These are phyloP conservation scores for Amitus sp. DNA, from an alignment of 2,888 invertebrate genomes.

Conservation along the genomic window DNA sequence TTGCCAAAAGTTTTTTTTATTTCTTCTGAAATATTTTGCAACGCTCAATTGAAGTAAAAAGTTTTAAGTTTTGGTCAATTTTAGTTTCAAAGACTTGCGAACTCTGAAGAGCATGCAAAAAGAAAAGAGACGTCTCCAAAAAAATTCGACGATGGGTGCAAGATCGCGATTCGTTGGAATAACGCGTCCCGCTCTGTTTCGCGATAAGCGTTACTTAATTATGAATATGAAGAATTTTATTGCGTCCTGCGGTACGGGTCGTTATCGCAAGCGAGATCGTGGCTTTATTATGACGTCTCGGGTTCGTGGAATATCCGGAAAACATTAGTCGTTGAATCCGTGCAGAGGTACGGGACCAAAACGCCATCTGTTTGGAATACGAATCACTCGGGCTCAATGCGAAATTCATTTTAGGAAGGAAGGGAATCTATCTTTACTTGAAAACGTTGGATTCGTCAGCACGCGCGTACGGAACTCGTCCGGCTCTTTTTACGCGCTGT, in stretches of 20 bases:
- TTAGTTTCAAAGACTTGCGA: no score
- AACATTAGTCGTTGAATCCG: conserved; percentile 51
- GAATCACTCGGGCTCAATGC: not conserved
- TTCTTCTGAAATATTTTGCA: no score
- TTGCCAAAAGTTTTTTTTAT: no score
- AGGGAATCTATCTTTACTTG: not conserved
- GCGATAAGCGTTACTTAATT: conserved; percentile 58
- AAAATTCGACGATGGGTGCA: no score
- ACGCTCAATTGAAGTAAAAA: no score
- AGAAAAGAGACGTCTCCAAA: no score
- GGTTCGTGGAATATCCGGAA: conserved; percentile 43
- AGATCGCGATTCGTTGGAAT: conserved; percentile 41
- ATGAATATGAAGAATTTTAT: conserved; percentile 55
- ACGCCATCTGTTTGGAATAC: not conserved
- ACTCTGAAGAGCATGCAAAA: no score
- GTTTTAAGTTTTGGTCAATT: no score
- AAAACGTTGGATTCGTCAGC: conserved; percentile 8
- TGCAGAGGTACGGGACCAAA: not conserved
- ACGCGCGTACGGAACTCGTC: conserved; percentile 22
- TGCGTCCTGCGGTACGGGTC: conserved; percentile 40
- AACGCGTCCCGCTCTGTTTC: conserved; percentile 46
- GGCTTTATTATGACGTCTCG: conserved; percentile 52
- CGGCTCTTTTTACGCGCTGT: conserved; percentile 25
- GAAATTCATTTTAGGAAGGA: not conserved
- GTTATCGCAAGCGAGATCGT: conserved; percentile 54